phyloP scores from a whole-genome alignment of 2,797 vertebrate species.

The Ataeniobius toweri region DNA sequence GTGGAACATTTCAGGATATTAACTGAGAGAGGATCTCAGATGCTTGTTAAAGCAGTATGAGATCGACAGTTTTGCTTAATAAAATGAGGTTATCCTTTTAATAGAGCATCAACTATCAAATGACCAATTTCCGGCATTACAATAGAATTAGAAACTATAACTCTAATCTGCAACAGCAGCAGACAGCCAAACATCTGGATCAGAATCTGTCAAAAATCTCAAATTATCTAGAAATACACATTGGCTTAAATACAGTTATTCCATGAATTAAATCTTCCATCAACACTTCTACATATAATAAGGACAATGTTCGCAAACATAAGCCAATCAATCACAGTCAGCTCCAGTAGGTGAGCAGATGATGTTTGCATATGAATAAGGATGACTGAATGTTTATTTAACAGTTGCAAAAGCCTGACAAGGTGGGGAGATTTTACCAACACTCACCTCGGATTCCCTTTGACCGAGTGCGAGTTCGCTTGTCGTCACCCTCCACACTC shows the following conservation, averaged over 20 bases:
- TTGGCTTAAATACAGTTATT: background rate
- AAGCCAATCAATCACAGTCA: background rate
- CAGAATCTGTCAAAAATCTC: background rate
- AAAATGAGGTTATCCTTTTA: too few species aligned
- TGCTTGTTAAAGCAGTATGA: too few species aligned
- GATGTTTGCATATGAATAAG: conserved; percentile 13
- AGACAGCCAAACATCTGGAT: background rate
- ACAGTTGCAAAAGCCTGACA: conserved; percentile 1
- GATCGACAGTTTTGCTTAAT: too few species aligned
- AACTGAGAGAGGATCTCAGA: too few species aligned
- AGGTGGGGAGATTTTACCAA: conserved; percentile 12
- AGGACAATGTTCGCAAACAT: background rate
- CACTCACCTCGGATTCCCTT: conserved; percentile 93
- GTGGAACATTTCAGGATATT: too few species aligned
- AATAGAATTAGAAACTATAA: background rate
- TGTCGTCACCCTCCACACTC: conserved; percentile 93
- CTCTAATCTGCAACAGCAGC: background rate
- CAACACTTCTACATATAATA: background rate
- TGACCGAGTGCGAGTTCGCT: conserved; percentile 91
- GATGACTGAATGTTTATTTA: conserved; percentile 8
- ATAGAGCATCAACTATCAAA: too few species aligned
- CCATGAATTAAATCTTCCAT: background rate
- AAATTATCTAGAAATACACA: background rate
- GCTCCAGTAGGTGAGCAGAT: conserved; percentile 25
- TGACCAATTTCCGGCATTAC: too few species aligned